These are phyloP conservation scores for Tamandua tetradactyla DNA, from an alignment of 2,797 vertebrate species.

Conservation along the genomic window DNA sequence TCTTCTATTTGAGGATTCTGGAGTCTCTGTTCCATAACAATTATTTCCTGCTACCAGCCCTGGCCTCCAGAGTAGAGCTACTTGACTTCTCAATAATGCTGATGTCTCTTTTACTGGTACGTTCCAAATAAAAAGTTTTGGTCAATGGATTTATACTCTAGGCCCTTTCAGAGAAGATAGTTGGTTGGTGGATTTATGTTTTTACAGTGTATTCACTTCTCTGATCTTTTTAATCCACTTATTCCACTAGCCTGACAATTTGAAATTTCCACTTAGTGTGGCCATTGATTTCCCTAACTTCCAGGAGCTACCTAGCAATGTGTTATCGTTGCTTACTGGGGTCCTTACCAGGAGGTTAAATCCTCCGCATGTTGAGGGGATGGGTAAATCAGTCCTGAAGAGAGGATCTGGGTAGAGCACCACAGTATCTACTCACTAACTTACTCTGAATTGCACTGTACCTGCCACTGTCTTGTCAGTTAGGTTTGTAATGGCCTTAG, in stretches of 20 bases:
- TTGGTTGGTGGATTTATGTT: not conserved
- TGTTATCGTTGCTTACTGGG: not conserved
- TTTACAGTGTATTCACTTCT: not conserved
- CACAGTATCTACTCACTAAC: not conserved
- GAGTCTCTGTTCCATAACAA: not conserved
- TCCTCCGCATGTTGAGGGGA: not conserved
- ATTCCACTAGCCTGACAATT: not conserved
- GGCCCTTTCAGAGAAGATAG: not conserved
- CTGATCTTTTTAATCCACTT: not conserved
- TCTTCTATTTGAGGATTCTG: not conserved
- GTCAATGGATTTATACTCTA: not conserved
- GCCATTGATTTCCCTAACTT: slow-evolving; percentile 16
- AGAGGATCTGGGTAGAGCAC: not conserved
- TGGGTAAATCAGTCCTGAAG: not conserved
- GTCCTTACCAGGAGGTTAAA: not conserved
- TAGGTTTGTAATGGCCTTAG: not conserved
- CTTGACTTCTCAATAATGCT: not conserved
- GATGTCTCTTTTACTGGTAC: not conserved
- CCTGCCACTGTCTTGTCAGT: not conserved
- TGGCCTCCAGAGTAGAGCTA: not conserved
- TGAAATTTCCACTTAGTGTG: not conserved
- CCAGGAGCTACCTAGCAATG: not conserved
- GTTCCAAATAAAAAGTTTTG: not conserved
- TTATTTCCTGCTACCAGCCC: not conserved
- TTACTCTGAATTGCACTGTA: not conserved